phyloP scores from a whole-genome alignment of 2,113 vertebrate genomes.

The Pterocles burchelli region DNA sequence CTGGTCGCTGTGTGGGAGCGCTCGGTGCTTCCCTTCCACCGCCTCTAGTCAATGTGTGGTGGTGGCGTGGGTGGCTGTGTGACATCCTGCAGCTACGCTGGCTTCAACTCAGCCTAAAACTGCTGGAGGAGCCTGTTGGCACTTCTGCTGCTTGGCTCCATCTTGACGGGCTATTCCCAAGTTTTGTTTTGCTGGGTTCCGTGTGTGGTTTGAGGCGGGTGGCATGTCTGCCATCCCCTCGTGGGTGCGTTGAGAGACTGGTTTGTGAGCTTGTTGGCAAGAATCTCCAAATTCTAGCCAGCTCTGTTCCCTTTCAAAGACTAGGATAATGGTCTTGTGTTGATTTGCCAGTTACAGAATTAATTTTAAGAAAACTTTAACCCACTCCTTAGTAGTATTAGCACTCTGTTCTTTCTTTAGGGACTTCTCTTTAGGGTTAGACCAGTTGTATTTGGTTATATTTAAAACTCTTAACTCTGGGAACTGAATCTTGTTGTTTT shows the following conservation, averaged over 20 bases:
- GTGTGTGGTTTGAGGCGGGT: background rate
- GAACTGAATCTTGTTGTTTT: background rate
- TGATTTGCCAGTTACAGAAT: background rate
- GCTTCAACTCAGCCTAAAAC: background rate
- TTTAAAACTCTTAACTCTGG: background rate
- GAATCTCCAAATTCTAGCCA: background rate
- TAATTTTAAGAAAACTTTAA: background rate
- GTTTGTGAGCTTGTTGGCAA: background rate
- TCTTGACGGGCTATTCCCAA: background rate
- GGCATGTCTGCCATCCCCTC: background rate
- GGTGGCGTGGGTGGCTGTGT: background rate
- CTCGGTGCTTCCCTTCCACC: accelerated
- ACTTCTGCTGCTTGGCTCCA: background rate
- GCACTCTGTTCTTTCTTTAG: background rate
- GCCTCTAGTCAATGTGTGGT: accelerated
- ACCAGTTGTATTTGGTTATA: background rate
- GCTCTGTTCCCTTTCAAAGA: background rate
- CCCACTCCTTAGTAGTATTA: background rate
- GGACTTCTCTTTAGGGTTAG: background rate
- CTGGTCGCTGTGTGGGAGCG: background rate
- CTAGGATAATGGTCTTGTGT: background rate
- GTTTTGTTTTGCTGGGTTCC: background rate
- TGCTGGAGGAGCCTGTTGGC: background rate
- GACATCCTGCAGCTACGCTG: background rate
- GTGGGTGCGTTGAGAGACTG: background rate